Conservation (phyloP, 1,140 invertebrate genomes). For the Thaumatotibia leucotreta region DNA sequence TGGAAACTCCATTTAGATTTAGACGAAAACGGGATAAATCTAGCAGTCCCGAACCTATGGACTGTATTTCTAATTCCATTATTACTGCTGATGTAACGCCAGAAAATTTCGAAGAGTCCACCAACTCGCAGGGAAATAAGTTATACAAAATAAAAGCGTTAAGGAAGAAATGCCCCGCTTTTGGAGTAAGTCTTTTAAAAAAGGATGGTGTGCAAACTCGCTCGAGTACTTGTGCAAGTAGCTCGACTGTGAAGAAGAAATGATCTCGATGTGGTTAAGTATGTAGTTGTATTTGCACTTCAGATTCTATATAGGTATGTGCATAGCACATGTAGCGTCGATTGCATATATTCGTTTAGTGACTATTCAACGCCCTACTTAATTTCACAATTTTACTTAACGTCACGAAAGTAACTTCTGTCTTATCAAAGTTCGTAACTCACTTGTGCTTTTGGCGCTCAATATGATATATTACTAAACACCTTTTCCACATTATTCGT, state of each 20-base stretch:
- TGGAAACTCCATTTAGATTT: conserved; percentile 68
- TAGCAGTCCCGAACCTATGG: conserved; percentile 69
- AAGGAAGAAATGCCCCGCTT: conserved; percentile 64
- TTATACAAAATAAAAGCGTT: conserved; percentile 72
- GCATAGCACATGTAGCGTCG: conserved; percentile 48
- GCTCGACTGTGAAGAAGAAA: conserved; percentile 68
- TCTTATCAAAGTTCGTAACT: no score
- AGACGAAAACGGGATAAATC: conserved; percentile 67
- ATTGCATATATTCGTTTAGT: conserved; percentile 45
- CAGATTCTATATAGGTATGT: conserved; percentile 37
- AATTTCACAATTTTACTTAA: no score
- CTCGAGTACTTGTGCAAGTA: conserved; percentile 61
- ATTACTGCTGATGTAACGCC: conserved; percentile 62
- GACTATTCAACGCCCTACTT: conserved; percentile 24
- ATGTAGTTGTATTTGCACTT: conserved; percentile 28
- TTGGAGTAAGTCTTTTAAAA: conserved; percentile 59
- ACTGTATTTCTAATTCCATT: conserved; percentile 56
- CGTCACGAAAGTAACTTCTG: no score
- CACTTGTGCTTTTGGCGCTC: no score
- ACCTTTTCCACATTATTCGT: no score
- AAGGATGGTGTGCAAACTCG: conserved; percentile 66
- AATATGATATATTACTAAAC: no score
- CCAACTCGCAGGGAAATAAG: conserved; percentile 71
- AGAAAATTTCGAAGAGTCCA: conserved; percentile 62
- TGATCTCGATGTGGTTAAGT: conserved; percentile 45